Conservation (phyloP, 2,113 vertebrate genomes). For the Apteryx mantelli region DNA sequence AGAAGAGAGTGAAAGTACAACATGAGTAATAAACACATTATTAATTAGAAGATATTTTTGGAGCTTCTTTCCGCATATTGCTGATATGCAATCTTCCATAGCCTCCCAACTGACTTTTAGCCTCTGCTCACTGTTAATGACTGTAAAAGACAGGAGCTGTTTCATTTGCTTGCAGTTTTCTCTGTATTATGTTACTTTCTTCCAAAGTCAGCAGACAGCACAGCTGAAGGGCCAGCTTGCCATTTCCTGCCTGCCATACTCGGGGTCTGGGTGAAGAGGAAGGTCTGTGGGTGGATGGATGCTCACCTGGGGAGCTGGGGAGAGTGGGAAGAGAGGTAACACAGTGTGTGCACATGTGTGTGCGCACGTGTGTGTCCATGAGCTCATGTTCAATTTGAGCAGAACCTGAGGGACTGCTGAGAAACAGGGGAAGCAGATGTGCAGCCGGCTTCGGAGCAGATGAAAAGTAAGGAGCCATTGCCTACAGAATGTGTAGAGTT, state of each 20-base stretch:
- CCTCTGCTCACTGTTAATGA: neutral
- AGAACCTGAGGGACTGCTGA: neutral
- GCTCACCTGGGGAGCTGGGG: neutral
- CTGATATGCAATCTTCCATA: neutral
- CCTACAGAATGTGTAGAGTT: neutral
- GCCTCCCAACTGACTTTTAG: neutral
- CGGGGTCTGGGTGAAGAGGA: neutral
- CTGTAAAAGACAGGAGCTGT: neutral
- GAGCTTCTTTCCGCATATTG: neutral
- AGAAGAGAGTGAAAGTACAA: neutral
- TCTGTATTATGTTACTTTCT: neutral
- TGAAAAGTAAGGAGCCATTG: neutral
- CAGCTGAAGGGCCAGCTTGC: neutral
- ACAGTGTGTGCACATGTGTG: fast-evolving
- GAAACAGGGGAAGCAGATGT: neutral
- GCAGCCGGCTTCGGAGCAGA: fast-evolving
- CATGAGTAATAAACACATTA: neutral
- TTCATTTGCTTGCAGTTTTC: neutral
- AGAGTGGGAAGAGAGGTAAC: neutral
- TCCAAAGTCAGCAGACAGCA: neutral
- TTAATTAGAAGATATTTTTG: neutral
- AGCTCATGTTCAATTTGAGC: neutral
- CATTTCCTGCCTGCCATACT: fast-evolving
- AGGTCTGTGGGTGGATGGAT: neutral
- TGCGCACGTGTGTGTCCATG: fast-evolving